phyloP scores from a whole-genome alignment of 2,113 vertebrate genomes.

The Panurus biarmicus region DNA sequence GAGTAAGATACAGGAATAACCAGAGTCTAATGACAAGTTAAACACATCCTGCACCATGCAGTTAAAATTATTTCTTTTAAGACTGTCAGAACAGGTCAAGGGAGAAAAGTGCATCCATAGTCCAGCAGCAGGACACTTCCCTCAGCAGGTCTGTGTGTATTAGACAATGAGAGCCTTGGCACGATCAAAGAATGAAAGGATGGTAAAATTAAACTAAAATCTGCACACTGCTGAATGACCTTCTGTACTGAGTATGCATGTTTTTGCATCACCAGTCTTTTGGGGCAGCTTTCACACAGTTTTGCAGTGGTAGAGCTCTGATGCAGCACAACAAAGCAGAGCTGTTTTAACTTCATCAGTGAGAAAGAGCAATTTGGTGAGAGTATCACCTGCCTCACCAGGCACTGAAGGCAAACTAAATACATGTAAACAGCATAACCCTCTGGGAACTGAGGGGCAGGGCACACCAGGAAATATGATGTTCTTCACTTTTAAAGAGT shows the following conservation, averaged over 20 bases:
- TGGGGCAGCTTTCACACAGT: background rate
- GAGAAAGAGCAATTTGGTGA: background rate
- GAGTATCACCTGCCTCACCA: background rate
- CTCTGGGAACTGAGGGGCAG: background rate
- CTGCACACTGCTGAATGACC: background rate
- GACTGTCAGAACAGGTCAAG: background rate
- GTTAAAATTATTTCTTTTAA: background rate
- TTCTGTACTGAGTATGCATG: fast-evolving
- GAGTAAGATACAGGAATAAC: background rate
- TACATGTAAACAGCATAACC: fast-evolving
- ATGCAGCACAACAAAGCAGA: background rate
- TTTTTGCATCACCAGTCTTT: background rate
- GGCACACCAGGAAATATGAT: background rate
- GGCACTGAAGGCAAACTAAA: background rate
- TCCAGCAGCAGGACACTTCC: background rate
- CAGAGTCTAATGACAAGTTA: background rate
- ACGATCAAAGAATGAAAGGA: background rate
- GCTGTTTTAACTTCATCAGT: background rate
- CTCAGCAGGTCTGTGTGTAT: background rate
- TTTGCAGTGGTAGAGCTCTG: background rate
- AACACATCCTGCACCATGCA: fast-evolving
- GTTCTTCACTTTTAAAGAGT: background rate
- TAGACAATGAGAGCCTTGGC: fast-evolving
- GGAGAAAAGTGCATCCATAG: background rate
- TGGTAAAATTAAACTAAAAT: background rate